A percentile compares a stretch with the other conserved stretches of the same genome.
Conservation (phyloP, 2,113 vertebrate genomes). For the Coregonus clupeaformis region DNA sequence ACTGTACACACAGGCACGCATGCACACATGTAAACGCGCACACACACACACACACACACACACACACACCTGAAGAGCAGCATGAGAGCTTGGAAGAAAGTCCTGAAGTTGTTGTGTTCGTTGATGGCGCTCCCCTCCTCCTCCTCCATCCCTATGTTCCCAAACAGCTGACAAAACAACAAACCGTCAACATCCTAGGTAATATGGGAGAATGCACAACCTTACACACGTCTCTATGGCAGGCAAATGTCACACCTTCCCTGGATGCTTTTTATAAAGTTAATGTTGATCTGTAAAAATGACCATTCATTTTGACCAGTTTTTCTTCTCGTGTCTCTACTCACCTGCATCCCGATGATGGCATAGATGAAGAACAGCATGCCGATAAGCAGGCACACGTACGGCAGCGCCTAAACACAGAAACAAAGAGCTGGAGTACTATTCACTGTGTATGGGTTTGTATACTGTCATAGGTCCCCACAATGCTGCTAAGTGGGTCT, state of each 20-base stretch:
- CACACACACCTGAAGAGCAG: conserved; percentile 92
- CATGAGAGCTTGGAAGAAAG: conserved; percentile 93
- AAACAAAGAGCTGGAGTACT: conserved; percentile 13
- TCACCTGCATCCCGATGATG: conserved; percentile 83
- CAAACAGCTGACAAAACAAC: conserved; percentile 84
- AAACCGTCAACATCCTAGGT: not conserved
- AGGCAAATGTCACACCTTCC: too few relatives aligned
- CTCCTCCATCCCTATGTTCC: conserved; percentile 91
- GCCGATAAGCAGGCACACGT: conserved; percentile 81
- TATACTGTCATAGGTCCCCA: not conserved
- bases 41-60: not conserved
- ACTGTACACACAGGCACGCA: not conserved
- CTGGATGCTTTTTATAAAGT: too few relatives aligned
- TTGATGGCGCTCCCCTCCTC: conserved; percentile 86
- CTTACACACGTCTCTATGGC: not conserved
- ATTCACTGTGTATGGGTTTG: not conserved
- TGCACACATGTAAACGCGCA: not conserved
- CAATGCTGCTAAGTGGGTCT: not conserved
- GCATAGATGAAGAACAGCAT: conserved; percentile 85
- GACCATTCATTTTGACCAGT: too few relatives aligned
- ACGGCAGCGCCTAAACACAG: conserved; percentile 74
- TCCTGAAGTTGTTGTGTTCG: conserved; percentile 97
- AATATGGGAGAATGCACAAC: not conserved
- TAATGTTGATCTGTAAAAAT: too few relatives aligned
- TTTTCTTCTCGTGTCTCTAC: not conserved